A percentile compares a stretch with the other conserved stretches of the same genome.
phyloP scores from a whole-genome alignment of 2,113 vertebrate species.

The Plecturocebus donacophilus region DNA sequence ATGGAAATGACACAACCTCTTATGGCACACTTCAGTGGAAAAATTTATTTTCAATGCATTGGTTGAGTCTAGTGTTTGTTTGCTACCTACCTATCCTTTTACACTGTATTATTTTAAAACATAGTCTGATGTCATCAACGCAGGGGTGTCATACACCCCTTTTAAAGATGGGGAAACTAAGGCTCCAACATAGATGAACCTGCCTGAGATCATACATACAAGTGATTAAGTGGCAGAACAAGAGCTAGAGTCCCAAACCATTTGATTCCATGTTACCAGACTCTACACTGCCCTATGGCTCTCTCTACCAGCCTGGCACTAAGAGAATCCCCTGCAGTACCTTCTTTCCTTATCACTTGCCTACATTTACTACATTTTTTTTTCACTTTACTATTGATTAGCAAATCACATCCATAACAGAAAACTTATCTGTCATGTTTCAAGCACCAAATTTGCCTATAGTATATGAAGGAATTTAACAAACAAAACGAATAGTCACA shows the following conservation, averaged over 20 bases:
- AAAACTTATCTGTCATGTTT: not conserved
- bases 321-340: too few relatives aligned
- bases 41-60: not conserved
- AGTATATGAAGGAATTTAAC: not conserved
- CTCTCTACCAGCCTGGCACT: not conserved
- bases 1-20: not conserved
- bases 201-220: not conserved
- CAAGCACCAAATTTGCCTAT: not conserved
- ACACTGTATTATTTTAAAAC: not conserved
- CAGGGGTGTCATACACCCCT: not conserved
- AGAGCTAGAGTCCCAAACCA: too few relatives aligned
- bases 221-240: not conserved
- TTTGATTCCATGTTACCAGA: not conserved
- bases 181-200: not conserved
- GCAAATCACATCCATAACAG: not conserved
- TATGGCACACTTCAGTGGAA: not conserved
- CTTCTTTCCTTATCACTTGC: not conserved
- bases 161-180: not conserved
- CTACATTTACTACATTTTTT: not conserved
- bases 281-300: not conserved
- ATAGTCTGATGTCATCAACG: not conserved
- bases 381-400: not conserved
- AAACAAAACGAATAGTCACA: not conserved
- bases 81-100: not conserved
- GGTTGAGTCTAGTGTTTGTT: not conserved